phyloP scores from a whole-genome alignment of 1,140 invertebrate genomes.

The Pomacea maculata region DNA sequence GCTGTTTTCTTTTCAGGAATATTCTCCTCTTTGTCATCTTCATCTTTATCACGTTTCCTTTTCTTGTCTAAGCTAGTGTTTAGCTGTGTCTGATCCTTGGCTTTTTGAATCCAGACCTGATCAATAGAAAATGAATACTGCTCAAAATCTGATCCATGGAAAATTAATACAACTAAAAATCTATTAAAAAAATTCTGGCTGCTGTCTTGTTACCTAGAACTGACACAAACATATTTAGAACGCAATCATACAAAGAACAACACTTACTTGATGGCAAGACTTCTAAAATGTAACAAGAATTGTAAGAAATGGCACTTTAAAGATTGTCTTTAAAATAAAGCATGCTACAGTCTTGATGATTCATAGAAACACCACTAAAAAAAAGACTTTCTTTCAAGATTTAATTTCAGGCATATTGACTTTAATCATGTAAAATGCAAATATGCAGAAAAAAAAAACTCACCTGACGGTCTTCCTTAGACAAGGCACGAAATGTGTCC shows the following conservation, averaged over 20 bases:
- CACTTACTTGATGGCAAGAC: neutral
- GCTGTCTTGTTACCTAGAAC: no score
- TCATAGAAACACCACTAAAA: neutral
- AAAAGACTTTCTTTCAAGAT: slow-evolving; percentile 2
- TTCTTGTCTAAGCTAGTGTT: slow-evolving; percentile 39
- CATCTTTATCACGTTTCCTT: slow-evolving; percentile 40
- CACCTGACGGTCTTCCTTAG: slow-evolving; percentile 60
- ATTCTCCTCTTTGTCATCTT: slow-evolving; percentile 23
- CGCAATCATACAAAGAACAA: neutral
- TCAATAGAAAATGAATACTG: slow-evolving; percentile 13
- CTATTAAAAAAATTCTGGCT: no score
- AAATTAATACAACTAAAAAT: no score
- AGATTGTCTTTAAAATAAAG: neutral
- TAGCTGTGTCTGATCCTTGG: slow-evolving; percentile 28
- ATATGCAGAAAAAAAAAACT: neutral
- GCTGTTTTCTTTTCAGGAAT: slow-evolving; percentile 22
- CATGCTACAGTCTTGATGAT: neutral
- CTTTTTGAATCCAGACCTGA: slow-evolving; percentile 51
- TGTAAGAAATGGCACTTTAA: neutral
- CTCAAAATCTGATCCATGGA: no score
- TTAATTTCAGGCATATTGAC: no score
- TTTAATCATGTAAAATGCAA: neutral
- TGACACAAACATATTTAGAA: neutral
- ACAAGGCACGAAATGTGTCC: slow-evolving; percentile 48
- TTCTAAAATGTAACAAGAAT: neutral